Percentiles rank a stretch among this genome's conserved stretches.
phyloP scores from a whole-genome alignment of 2,113 vertebrate genomes.

The Morphnarchus princeps region DNA sequence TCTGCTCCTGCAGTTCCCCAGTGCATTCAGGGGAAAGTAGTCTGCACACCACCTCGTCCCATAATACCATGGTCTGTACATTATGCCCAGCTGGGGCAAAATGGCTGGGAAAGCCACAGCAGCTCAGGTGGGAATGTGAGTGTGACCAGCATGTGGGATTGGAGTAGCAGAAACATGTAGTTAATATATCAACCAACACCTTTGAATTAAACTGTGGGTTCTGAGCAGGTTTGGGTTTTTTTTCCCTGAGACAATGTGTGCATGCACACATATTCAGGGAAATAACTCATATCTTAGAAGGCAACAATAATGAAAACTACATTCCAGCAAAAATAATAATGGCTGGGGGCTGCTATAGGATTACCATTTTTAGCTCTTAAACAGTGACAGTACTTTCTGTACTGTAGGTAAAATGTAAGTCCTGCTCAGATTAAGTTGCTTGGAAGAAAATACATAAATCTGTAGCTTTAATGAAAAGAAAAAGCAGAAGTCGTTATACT shows the following conservation, averaged over 20 bases:
- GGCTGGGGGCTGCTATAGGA: not conserved
- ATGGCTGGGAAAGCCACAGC: not conserved
- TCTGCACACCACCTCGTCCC: not conserved
- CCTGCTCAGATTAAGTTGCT: not conserved
- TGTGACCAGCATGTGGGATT: not conserved
- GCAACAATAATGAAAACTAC: not conserved
- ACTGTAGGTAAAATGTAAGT: not conserved
- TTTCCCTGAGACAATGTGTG: not conserved
- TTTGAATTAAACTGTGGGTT: not conserved
- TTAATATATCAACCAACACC: not conserved
- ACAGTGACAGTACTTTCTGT: not conserved
- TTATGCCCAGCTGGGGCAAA: not conserved
- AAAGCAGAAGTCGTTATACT: not conserved
- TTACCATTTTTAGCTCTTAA: conserved; percentile 20
- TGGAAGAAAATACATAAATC: conserved; percentile 17
- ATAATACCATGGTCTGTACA: not conserved
- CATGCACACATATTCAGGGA: not conserved
- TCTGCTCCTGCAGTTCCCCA: not conserved
- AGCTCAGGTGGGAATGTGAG: rapidly evolving
- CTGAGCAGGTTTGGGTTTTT: not conserved
- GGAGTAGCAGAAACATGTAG: not conserved
- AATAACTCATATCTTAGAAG: not conserved
- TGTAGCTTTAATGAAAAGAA: not conserved
- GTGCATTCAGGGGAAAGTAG: rapidly evolving
- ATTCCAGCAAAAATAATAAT: not conserved